A percentile compares a stretch with the other conserved stretches of the same genome.
These are phyloP conservation scores for Clupea harengus DNA, from an alignment of 2,113 vertebrate genomes.

Conservation along the genomic window DNA sequence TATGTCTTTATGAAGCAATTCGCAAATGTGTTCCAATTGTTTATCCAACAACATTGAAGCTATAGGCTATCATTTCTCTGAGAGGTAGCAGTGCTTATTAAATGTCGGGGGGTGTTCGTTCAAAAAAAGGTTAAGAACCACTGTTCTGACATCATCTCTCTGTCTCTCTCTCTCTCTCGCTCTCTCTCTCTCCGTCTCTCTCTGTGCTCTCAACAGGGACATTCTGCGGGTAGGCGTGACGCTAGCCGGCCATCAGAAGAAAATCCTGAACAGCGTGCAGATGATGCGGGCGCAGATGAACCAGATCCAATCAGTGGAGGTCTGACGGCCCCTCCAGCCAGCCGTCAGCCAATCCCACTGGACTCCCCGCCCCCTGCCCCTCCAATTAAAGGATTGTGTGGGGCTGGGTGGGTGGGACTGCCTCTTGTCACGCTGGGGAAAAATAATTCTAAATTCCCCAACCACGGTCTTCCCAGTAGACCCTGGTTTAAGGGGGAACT, in stretches of 20 bases:
- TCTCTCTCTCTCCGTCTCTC: conserved; percentile 35
- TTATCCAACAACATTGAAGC: no score
- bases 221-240: conserved; percentile 97
- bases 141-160: not conserved
- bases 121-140: no score
- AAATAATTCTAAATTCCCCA: conserved; percentile 15
- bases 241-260: conserved; percentile 98
- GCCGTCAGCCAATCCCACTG: conserved; percentile 23
- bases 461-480: not conserved
- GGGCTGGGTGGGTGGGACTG: conserved; percentile 26
- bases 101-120: no score
- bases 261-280: conserved; percentile 99
- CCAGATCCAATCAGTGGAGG: conserved; percentile 99
- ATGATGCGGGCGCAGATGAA: conserved; percentile 99
- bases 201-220: conserved; percentile 77
- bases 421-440: conserved; percentile 42
- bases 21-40: no score
- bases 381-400: conserved; percentile 12
- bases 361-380: not conserved
- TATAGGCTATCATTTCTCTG: no score
- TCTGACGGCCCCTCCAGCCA: conserved; percentile 74
- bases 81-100: no score
- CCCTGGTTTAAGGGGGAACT: not conserved
- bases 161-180: conserved; percentile 34
- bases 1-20: no score